Evolutionary conservation across 1,140 invertebrate species (phyloP), one percentile per base, ranked within the genome.

Genomic region (Drosophila bipectinata): DNA sequence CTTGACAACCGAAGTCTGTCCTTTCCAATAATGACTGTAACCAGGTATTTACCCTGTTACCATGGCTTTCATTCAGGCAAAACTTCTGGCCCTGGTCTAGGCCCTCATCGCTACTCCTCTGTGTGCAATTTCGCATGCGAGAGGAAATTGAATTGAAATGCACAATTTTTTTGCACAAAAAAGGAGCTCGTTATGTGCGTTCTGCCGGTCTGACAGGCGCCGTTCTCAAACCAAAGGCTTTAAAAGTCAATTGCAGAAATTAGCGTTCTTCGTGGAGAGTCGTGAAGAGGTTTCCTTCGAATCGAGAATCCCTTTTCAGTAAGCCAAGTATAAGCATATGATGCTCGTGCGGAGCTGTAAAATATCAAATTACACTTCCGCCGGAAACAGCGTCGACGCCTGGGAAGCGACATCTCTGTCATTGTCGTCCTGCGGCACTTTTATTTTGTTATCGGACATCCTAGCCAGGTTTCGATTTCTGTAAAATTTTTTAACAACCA

Each of bases 281-380:
- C 39, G 64, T 21, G 21, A 21, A 21, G 21, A 51, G 52, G n/a
- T 48, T 5, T 41, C n/a, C 10, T 10, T 10, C 5, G 39, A 41
- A 15, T 9, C 5, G 41, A 48, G 51, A 73, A 84, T 77, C 81
- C 73, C 68, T 85, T 81, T 37, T 59, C 45, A 37, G 41, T 39
- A 24, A 60, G 32, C 60, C 28, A 56, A 39, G 60, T 12, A 32
- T 30, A 41, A 53, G 26, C 6, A 28, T 28, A 28, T 52, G 51
- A 15, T 62, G 54, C 68, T 64, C 72, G 60, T 77, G 81, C 56
- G 52, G 67, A 79, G 73, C 76, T 79, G 84, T 83, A 79, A 87
- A 90, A 90, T 90, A 90, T 90, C 87, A 87, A 90, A 90, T 90
- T 90, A 90, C 87, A 83, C 79, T 76, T 90, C 87, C 87, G 87